Evolutionary conservation across 2,888 invertebrate species (phyloP).

Genomic region (Sympetrum striolatum): DNA sequence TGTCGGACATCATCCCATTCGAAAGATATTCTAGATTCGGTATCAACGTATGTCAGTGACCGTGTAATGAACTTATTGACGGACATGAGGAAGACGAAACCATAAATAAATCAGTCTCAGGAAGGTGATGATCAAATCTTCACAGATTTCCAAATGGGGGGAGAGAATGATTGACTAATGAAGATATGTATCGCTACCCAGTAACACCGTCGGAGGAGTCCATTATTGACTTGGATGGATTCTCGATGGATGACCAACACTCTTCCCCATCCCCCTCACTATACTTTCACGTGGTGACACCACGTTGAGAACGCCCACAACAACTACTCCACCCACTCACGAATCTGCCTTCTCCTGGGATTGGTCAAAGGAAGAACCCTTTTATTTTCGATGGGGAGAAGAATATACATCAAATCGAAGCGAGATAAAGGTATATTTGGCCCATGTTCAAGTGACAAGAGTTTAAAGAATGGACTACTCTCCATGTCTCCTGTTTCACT

Average conservation of each 20-base stretch:
- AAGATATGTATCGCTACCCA: background rate
- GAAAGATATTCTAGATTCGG: too few species aligned
- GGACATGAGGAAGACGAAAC: background rate
- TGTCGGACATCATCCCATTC: too few species aligned
- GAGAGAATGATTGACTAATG: background rate
- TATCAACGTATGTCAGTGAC: background rate
- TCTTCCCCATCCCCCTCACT: background rate
- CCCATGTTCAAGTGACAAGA: background rate
- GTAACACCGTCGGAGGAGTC: background rate
- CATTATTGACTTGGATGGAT: background rate
- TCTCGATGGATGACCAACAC: slow-evolving; percentile 9
- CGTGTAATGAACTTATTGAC: background rate
- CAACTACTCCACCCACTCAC: slow-evolving; percentile 27
- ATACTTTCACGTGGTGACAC: background rate
- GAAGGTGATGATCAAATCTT: background rate
- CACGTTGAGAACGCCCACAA: slow-evolving; percentile 3
- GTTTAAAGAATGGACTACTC: background rate
- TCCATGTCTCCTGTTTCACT: background rate
- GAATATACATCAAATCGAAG: background rate
- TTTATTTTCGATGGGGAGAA: background rate
- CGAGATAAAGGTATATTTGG: background rate
- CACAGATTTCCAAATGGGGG: background rate
- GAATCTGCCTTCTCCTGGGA: background rate
- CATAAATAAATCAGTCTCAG: background rate
- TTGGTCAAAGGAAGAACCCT: background rate